phyloP scores from a whole-genome alignment of 1,140 invertebrate species.

The Arctopsyche grandis region DNA sequence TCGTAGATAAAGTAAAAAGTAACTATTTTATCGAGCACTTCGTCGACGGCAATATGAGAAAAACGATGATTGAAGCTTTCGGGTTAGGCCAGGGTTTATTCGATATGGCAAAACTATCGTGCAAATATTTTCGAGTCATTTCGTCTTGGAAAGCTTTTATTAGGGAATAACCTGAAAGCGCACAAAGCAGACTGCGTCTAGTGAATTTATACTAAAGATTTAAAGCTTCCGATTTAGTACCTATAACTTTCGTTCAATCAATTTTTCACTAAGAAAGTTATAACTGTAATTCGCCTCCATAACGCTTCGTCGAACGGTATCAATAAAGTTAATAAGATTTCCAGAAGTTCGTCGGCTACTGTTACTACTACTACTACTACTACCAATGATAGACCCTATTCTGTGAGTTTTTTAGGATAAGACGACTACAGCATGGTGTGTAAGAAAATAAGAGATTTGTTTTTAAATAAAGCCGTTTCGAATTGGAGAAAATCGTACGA shows the following conservation, averaged over 20 bases:
- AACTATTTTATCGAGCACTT: no score
- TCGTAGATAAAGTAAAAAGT: no score
- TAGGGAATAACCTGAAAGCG: slow-evolving; percentile 32
- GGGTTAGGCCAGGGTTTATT: no score
- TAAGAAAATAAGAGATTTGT: neutral
- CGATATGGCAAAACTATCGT: neutral
- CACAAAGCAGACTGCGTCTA: slow-evolving; percentile 9
- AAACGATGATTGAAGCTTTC: no score
- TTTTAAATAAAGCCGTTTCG: neutral
- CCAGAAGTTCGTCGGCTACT: slow-evolving; percentile 23
- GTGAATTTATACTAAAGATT: slow-evolving; percentile 33
- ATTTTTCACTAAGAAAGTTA: slow-evolving; percentile 46
- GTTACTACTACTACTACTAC: slow-evolving; percentile 4
- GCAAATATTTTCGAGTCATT: slow-evolving; percentile 47
- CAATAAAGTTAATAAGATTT: slow-evolving; percentile 52
- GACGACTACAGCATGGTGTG: neutral
- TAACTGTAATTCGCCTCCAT: slow-evolving; percentile 30
- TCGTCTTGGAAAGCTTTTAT: neutral
- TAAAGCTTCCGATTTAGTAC: slow-evolving; percentile 42
- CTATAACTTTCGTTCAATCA: slow-evolving; percentile 47
- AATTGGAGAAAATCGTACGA: neutral
- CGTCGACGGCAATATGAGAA: no score
- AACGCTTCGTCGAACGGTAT: slow-evolving; percentile 42
- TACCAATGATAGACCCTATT: slow-evolving; percentile 4
- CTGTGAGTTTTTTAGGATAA: slow-evolving; percentile 8